Evolutionary conservation across 2,113 vertebrate species (phyloP), one percentile per base, ranked within the genome.

Genomic region (Salvator merianae): DNA sequence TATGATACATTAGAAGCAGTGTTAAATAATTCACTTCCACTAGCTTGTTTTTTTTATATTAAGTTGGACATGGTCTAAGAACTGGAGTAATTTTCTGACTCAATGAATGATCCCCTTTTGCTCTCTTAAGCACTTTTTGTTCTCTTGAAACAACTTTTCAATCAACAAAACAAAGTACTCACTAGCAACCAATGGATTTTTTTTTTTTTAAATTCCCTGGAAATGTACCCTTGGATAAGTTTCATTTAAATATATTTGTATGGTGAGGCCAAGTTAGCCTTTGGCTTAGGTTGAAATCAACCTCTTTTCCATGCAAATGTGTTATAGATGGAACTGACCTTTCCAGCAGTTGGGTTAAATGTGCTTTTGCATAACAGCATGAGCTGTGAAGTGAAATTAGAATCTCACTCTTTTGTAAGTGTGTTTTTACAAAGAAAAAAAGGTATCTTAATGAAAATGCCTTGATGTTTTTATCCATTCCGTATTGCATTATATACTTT

Each of bases 81-180:
- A 93, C 69, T 85, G 70, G 82, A 90, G 89, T 84, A 91, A 91
- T 95, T 94, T 95, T 93, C 90, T 90, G 86, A 92, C 87, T 93
- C 88, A 82, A 5, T 88, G 88, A 93, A 84, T 91, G 93, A 89
- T 92, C 75, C 77, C 78, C 82, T 87, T 88, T 78, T 38, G 84
- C 65, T 92, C 79, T 94, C 83, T 88, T 88, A 88, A 93, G 92
- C 85, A 72, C 84, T 85, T 88, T 85, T 62, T 38, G 50, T 68
- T 20, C 89, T 88, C 81, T 85, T 30, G 2, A 89, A 90, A 76
- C 59, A 73, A 87, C 72, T 91, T 91, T 92, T 90, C 91, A 86
- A 66, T 92, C 91, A 85, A 12, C 69, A 62, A 63, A 66, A 76
- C 86, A 89, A 84, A 91, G 85, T 78, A 43, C 3, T 80, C 22